Evolutionary conservation across 2,113 vertebrate genomes (phyloP), one percentile per base, ranked within the genome.

Genomic region (Picathartes gymnocephalus): DNA sequence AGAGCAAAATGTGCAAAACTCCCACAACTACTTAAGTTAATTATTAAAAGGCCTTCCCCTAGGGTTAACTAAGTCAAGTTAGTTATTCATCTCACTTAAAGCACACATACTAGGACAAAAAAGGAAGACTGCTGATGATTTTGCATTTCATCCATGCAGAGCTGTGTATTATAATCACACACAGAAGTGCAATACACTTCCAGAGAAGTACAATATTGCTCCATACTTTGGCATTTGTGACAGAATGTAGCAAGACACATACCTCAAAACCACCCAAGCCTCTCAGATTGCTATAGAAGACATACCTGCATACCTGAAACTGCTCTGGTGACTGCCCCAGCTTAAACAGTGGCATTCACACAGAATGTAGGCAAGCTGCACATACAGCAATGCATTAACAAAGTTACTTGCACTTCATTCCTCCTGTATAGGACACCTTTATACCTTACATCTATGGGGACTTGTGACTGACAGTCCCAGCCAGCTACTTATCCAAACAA

Each of bases 21-120:
- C 85, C 88, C 87, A 92, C 77, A 93, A 60, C 50, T 95, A 68
- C 60, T 94, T 51, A 47, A 70, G 95, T 97, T 97, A 97, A 97
- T 97, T 6, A 97, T 97, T 97, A 92, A 94, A 94, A 93, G 92
- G 90, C 94, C 54, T 97, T 96, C 68, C 88, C 89, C 79, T 65
- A 74, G 71, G 92, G 96, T 96, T 94, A 97, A 96, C 88, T 35
- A 76, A 90, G 81, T 68, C 72, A 86, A 78, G 96, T 97, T 97
- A 97, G 94, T 23, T 37, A 97, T 97, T 92, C 83, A 76, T 72
- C 64, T 77, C 25, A 77, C 64, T 93, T 65, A 61, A 81, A 84
- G 58, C 39, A 23, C 65, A 82, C 22, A 11, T 54, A 65, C 45
- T n/a, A 39, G 31, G 33, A 88, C 39, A 65, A 58, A 92, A 89